A percentile compares a stretch with the other conserved stretches of the same genome.
These are phyloP conservation scores for Drosophila falleni DNA, from an alignment of 2,888 invertebrate species.

Conservation along the genomic window DNA sequence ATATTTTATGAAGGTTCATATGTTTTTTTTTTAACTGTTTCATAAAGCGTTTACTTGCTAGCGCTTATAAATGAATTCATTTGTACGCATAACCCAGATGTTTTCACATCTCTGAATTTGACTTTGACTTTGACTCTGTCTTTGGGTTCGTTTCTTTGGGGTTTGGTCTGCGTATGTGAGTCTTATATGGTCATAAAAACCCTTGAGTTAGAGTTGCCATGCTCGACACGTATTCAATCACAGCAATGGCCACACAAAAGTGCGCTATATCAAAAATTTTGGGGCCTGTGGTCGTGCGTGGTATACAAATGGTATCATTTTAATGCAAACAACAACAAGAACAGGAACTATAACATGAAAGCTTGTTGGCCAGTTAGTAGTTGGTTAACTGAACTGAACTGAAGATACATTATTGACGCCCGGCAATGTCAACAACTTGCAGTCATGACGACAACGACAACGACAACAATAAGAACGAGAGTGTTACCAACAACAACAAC, in stretches of 20 bases:
- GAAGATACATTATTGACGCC: constrained; percentile 75
- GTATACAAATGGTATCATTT: constrained; percentile 75
- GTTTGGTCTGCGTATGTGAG: neutral
- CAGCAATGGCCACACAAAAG: constrained; percentile 82
- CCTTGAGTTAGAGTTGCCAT: constrained; percentile 65
- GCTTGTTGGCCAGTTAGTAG: constrained; percentile 61
- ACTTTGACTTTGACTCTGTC: neutral
- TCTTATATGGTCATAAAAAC: constrained; percentile 64
- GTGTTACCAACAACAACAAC: constrained; percentile 41
- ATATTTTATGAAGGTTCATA: constrained; percentile 16
- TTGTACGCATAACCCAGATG: constrained; percentile 37
- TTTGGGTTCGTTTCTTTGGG: constrained; percentile 7
- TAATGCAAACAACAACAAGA: constrained; percentile 10
- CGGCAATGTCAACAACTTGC: constrained; percentile 81
- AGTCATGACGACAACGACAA: constrained; percentile 75
- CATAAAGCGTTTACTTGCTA: constrained; percentile 73
- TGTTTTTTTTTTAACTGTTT: constrained; percentile 35
- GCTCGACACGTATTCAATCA: constrained; percentile 75
- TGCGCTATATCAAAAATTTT: constrained; percentile 79
- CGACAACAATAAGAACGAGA: constrained; percentile 35
- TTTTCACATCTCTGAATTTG: constrained; percentile 2
- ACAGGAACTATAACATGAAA: constrained; percentile 13
- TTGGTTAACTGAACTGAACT: constrained; percentile 63
- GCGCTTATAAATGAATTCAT: constrained; percentile 62
- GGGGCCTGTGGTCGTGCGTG: constrained; percentile 57